These are phyloP conservation scores for Corythornis cristatus DNA, from an alignment of 2,113 vertebrate species.

Conservation along the genomic window DNA sequence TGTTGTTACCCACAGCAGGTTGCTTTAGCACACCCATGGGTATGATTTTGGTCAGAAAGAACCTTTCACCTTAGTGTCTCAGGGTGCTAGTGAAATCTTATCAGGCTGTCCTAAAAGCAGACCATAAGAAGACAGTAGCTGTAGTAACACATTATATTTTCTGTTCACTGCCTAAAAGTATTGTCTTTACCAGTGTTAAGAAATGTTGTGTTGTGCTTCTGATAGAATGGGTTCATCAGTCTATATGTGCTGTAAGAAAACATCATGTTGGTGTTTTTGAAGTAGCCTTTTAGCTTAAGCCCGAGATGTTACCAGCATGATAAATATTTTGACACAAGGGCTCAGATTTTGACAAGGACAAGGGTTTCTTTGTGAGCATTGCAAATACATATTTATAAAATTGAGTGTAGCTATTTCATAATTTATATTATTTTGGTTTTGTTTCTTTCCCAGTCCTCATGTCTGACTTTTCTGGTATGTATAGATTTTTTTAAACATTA, in stretches of 20 bases:
- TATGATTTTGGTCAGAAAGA: background rate
- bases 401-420: background rate
- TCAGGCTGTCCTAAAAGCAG: background rate
- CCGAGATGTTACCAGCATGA: background rate
- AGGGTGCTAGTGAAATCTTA: background rate
- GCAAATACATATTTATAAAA: background rate
- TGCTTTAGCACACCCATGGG: background rate
- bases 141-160: background rate
- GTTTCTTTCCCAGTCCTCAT: background rate
- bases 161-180: background rate
- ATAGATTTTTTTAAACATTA: slow-evolving; percentile 35
- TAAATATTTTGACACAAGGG: background rate
- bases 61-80: background rate
- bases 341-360: background rate
- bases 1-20: background rate
- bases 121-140: background rate
- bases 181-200: background rate
- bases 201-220: background rate
- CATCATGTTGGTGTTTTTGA: background rate
- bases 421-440: background rate
- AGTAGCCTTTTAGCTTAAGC: background rate
- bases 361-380: background rate
- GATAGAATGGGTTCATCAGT: accelerated
- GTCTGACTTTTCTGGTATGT: background rate
- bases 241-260: background rate